Evolutionary conservation across 1,140 invertebrate species (phyloP), one percentile per base, ranked within the genome.

Genomic region (Choristoneura fumiferana): DNA sequence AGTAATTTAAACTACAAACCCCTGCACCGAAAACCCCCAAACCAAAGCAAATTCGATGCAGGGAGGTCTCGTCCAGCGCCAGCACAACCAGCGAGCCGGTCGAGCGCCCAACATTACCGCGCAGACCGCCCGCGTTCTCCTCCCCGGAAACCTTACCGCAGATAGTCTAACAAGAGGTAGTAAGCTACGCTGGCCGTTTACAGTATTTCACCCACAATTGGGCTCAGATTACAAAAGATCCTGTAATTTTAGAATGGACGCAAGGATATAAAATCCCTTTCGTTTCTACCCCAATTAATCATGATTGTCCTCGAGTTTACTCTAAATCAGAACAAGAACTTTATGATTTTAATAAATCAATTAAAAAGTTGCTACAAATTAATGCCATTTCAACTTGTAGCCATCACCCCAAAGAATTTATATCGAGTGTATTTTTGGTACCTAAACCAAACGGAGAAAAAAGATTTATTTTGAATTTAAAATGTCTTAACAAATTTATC

Each of bases 221-320:
- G 63, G 29, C 8, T 8, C n/a, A 49, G 12, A 61, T 65, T 0
- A 65, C 63, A 15, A 12, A 22, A 18, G 54, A 65, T 12, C 6
- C 55, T n/a, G 43, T 18, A 12, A 45, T 65, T 9, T 33, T 60
- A 8, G 33, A 29, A 1, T 65, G 63, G 63, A 45, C 60, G 9
- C 45, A 37, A 22, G 63, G 63, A 1, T 65, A 61, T 40, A 55
- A 37, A 13, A 65, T 65, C 8, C 55, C 58, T 33, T 65, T 65
- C 18, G 3, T 13, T 1, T 54, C 36, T 14, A 14, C 35, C 8
- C 63, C 63, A 14, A 33, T 29, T 12, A 10, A 29, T 37, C 43
- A 5, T 9, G 13, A 38, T 49, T 35, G 4, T n/a, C 58, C 52
- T 33, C n/a, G 10, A 33, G 13, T 33, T 34, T 49, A 49, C 29